A percentile compares a stretch with the other conserved stretches of the same genome.
These are phyloP conservation scores for Drosophila nasuta DNA, from an alignment of 1,140 invertebrate genomes.

Conservation along the genomic window DNA sequence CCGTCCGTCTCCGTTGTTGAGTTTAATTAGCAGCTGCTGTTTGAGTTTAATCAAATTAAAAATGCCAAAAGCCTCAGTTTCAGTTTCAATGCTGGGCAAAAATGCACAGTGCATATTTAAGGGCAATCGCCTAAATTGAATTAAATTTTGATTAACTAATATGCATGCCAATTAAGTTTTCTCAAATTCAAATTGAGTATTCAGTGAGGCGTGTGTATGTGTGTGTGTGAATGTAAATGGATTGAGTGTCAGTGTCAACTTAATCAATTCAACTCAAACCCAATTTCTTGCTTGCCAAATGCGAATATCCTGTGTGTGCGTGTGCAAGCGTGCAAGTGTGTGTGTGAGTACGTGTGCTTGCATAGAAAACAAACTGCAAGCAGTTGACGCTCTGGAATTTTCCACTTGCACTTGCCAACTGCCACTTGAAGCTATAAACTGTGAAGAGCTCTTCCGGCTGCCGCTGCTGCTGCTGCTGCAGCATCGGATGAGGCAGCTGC, in stretches of 20 bases:
- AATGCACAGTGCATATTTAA: constrained; percentile 35
- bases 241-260: constrained; percentile 53
- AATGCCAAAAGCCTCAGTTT: constrained; percentile 43
- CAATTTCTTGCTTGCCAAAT: constrained; percentile 17
- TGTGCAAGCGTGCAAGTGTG: neutral
- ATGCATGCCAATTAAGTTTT: constrained; percentile 57
- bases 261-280: constrained; percentile 59
- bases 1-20: constrained; percentile 65
- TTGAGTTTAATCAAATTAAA: constrained; percentile 80
- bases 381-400: constrained; percentile 74
- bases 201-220: neutral
- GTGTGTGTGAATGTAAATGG: constrained; percentile 4
- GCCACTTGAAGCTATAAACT: constrained; percentile 80
- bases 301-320: constrained; percentile 3
- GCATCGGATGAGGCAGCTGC: constrained; percentile 58
- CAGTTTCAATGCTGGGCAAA: neutral
- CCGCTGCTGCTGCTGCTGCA: constrained; percentile 53
- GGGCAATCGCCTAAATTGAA: constrained; percentile 58
- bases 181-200: neutral
- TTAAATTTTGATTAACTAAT: constrained; percentile 67
- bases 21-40: constrained; percentile 76
- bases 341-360: constrained; percentile 39
- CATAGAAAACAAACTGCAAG: constrained; percentile 77
- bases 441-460: constrained; percentile 75
- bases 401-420: constrained; percentile 82